Evolutionary conservation across 2,888 invertebrate genomes (phyloP), one percentile per base, ranked within the genome.

Genomic region (Drosophila formosana): DNA sequence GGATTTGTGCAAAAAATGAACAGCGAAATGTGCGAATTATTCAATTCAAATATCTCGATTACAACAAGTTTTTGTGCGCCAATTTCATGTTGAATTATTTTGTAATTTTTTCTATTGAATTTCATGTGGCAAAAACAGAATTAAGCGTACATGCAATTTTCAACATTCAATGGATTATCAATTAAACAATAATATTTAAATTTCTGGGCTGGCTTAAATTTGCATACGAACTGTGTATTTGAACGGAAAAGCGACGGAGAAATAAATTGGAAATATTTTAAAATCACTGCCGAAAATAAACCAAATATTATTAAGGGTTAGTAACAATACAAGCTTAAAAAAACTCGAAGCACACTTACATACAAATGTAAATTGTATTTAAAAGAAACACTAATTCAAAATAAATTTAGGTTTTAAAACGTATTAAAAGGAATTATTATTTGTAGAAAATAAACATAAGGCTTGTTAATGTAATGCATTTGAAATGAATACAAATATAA

Each of bases 21-120:
- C 46, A 71, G n/a, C 26, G 43, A 51, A 57, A 45, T 61, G 23
- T 52, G 30, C 66, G 39, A 52, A 63, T 66, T 66, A 72, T 76
- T 61, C 43, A 74, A 47, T 32, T 25, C 0, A 52, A 32, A 45
- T 55, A 6, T 62, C 37, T 23, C 46, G 13, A 51, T 51, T 73
- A 57, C 39, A 41, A 39, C 46, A 37, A 28, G 13, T 57, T 47
- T 47, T 39, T 74, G 18, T 18, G 43, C 13, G 3, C 28, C 45
- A 57, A 58, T 65, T 58, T 39, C 6, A 8, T 7, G 41, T 41
- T 56, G 4, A 41, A 32, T 69, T 53, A 34, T 34, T 37, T 25
- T 13, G 13, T 9, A 18, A 25, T 9, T 32, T 52, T 66, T 39
- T 56, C 34, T 25, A 43, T 32, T 34, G 18, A 8, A 45, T 25